Conservation (phyloP, 53 echinoderm and acorn worm genomes). For the Antedon mediterranea region DNA sequence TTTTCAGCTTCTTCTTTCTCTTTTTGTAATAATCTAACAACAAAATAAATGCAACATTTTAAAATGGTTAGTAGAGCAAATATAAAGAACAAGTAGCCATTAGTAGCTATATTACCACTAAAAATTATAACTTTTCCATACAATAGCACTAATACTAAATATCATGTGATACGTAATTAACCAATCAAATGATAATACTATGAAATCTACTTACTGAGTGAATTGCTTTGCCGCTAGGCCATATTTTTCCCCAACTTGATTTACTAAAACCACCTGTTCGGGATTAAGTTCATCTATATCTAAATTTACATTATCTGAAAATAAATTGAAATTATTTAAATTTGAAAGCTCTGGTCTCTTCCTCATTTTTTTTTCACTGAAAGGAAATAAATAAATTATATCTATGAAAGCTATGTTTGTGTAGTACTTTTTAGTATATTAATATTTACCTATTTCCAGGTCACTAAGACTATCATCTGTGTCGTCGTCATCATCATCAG, state of each 20-base stretch:
- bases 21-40: slow-evolving; percentile 59
- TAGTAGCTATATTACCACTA: too few relatives aligned
- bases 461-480: slow-evolving; percentile 78
- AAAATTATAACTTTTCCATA: too few relatives aligned
- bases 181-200: too few relatives aligned
- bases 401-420: too few relatives aligned
- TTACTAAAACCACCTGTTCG: slow-evolving; percentile 51
- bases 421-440: too few relatives aligned
- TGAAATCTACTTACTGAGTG: slow-evolving; percentile 41
- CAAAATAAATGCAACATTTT: background rate
- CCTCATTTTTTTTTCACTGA: too few relatives aligned
- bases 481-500: slow-evolving; percentile 30
- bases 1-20: slow-evolving; percentile 76
- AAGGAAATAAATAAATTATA: too few relatives aligned
- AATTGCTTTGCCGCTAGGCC: slow-evolving; percentile 73
- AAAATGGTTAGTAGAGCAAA: too few relatives aligned
- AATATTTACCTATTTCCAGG: slow-evolving; percentile 71
- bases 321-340: background rate
- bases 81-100: too few relatives aligned
- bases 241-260: slow-evolving; percentile 61
- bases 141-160: too few relatives aligned
- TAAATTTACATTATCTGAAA: slow-evolving; percentile 57
- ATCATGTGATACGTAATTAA: too few relatives aligned
- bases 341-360: too few relatives aligned
- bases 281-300: slow-evolving; percentile 62